Percentiles rank a stretch among this genome's conserved stretches.
phyloP scores from a whole-genome alignment of 1,140 invertebrate species.

The Papilio machaon region DNA sequence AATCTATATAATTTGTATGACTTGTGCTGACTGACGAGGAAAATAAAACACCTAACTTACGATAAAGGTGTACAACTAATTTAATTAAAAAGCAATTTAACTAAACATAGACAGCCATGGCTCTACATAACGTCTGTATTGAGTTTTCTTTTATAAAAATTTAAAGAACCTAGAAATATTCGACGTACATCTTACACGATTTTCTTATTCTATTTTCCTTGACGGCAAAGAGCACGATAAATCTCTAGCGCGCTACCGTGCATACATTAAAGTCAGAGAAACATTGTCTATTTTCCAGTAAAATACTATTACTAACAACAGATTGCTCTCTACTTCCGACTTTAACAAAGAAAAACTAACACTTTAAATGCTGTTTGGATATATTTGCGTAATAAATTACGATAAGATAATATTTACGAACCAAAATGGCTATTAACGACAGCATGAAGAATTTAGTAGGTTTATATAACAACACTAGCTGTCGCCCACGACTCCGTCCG shows the following conservation, averaged over 20 bases:
- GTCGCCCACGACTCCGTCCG: no score
- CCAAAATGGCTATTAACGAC: not conserved
- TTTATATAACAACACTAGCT: no score
- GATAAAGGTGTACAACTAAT: no score
- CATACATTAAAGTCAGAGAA: constrained; percentile 3
- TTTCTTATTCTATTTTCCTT: not conserved
- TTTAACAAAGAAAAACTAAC: not conserved
- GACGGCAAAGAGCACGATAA: constrained; percentile 2
- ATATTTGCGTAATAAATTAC: not conserved
- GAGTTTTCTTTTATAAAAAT: not conserved
- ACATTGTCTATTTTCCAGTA: constrained; percentile 11
- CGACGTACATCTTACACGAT: not conserved
- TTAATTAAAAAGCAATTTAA: not conserved
- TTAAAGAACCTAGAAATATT: not conserved
- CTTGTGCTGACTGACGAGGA: not conserved
- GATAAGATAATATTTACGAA: not conserved
- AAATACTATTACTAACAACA: constrained; percentile 21
- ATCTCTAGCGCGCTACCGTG: not conserved
- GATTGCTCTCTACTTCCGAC: constrained; percentile 17
- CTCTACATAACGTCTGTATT: not conserved
- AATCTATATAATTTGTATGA: not conserved
- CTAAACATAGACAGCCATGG: not conserved
- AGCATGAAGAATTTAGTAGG: not conserved
- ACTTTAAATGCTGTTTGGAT: not conserved
- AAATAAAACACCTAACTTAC: not conserved